Percentiles rank a stretch among this genome's conserved stretches.
Evolutionary conservation across 2,113 vertebrate species (phyloP).

Genomic region (Ptilorrhoa leucosticta): DNA sequence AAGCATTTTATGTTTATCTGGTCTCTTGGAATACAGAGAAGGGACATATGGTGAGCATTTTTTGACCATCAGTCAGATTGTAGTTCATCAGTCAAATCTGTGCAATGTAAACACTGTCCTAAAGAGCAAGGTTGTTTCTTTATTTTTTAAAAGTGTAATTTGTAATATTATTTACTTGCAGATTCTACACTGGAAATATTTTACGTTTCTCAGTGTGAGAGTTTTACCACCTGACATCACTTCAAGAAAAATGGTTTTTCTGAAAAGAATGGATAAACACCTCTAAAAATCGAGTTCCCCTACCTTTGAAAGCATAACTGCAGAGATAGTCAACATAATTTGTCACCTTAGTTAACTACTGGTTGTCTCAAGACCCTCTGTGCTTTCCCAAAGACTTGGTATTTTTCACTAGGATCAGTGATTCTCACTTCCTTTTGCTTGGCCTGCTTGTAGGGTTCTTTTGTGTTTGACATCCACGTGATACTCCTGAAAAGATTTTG

Average conservation of each 20-base stretch:
- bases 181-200: background rate
- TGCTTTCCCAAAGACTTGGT: background rate
- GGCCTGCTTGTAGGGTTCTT: background rate
- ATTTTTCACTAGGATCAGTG: background rate
- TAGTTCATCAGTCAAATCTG: background rate
- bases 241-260: background rate
- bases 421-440: background rate
- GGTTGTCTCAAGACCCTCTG: background rate
- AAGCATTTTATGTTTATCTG: constrained; percentile 14
- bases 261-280: background rate
- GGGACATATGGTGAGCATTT: constrained; percentile 24
- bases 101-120: constrained; percentile 9
- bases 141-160: background rate
- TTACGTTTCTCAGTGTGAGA: background rate
- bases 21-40: constrained; percentile 21
- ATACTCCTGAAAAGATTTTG: background rate
- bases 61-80: constrained; percentile 28
- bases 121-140: background rate
- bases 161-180: background rate
- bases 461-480: background rate
- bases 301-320: background rate
- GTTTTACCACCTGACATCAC: background rate
- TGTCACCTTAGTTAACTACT: background rate
- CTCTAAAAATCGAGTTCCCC: background rate
- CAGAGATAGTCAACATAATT: background rate